Conservation (phyloP, 2,113 vertebrate species). For the Recurvirostra avosetta region DNA sequence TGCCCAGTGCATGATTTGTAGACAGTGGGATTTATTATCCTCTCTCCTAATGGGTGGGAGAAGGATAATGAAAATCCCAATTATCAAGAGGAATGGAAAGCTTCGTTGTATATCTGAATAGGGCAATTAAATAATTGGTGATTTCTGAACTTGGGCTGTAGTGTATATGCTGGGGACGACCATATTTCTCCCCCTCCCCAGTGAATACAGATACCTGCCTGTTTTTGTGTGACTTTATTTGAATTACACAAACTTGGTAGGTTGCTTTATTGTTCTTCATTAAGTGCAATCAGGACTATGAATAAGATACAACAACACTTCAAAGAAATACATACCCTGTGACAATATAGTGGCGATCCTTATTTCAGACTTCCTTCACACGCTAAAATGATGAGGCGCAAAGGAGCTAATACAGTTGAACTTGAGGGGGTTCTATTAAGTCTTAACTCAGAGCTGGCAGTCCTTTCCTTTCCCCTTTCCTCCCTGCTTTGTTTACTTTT, state of each 20-base stretch:
- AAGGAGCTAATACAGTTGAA: constrained; percentile 52
- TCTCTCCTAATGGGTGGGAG: constrained; percentile 30
- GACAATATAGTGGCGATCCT: constrained; percentile 58
- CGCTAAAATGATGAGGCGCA: constrained; percentile 10
- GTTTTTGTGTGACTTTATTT: constrained; percentile 53
- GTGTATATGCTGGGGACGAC: background rate
- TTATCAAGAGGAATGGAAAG: constrained; percentile 28
- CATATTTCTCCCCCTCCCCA: background rate
- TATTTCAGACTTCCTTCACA: constrained; percentile 61
- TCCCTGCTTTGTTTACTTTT: constrained; percentile 58
- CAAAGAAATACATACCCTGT: constrained; percentile 60
- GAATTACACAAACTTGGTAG: constrained; percentile 53
- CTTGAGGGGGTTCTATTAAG: constrained; percentile 15
- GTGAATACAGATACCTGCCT: background rate
- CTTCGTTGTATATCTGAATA: background rate
- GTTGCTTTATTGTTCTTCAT: constrained; percentile 53
- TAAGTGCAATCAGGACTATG: constrained; percentile 43
- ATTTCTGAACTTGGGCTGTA: background rate
- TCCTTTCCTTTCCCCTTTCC: constrained; percentile 13
- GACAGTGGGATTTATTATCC: constrained; percentile 44
- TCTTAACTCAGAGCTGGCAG: constrained; percentile 1
- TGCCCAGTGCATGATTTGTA: constrained; percentile 13
- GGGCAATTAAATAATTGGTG: constrained; percentile 12
- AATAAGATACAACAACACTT: constrained; percentile 57
- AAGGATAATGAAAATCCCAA: constrained; percentile 31